A percentile compares a stretch with the other conserved stretches of the same genome.
These are phyloP conservation scores for Oasisia sp. DNA, from an alignment of 2,888 invertebrate genomes.

Conservation along the genomic window DNA sequence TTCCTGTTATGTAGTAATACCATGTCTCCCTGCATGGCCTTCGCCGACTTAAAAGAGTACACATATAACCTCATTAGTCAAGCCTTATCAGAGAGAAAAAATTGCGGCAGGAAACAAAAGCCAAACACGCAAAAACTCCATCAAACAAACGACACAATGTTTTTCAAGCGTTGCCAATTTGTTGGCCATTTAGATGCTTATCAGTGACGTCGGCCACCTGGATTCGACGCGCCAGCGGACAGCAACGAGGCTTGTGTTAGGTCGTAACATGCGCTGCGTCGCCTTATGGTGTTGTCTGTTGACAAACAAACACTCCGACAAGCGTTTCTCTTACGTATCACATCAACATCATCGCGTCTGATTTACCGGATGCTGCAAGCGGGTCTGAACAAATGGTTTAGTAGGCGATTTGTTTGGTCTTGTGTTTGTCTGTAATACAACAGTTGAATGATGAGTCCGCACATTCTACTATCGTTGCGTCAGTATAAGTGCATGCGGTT, in stretches of 20 bases:
- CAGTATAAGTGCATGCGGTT: neutral
- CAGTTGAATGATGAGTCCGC: neutral
- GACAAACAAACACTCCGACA: neutral
- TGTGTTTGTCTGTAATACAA: neutral
- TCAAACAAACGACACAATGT: neutral
- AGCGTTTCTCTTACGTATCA: neutral
- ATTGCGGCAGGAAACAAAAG: neutral
- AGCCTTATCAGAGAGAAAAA: neutral
- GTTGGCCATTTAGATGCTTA: neutral
- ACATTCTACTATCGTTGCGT: neutral
- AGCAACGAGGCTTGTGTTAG: neutral
- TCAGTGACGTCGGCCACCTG: neutral
- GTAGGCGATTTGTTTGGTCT: neutral
- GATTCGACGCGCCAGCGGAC: neutral
- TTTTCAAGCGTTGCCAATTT: constrained; percentile 13
- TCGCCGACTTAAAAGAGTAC: neutral
- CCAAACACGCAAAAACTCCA: neutral
- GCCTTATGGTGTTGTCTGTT: neutral
- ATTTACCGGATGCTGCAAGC: neutral
- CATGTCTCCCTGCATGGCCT: neutral
- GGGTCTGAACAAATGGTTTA: no score
- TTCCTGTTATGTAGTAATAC: neutral
- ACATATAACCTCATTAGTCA: neutral
- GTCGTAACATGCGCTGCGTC: neutral
- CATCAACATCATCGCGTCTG: neutral